These are phyloP conservation scores for Leptopilina boulardi DNA, from an alignment of 1,140 invertebrate genomes.

Conservation along the genomic window DNA sequence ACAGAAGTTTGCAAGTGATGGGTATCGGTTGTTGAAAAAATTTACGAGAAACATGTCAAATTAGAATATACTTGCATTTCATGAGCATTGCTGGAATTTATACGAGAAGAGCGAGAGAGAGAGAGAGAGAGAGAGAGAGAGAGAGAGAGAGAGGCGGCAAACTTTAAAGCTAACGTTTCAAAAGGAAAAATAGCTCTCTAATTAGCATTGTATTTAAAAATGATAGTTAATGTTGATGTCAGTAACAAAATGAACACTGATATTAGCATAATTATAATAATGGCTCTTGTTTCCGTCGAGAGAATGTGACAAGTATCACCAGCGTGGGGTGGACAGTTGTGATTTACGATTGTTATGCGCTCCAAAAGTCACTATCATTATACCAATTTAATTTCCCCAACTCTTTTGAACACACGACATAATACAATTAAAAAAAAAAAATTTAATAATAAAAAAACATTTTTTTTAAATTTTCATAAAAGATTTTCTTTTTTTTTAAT, in stretches of 20 bases:
- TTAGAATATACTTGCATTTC: background rate
- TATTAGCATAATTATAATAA: constrained; percentile 27
- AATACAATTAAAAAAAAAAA: background rate
- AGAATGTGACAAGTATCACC: constrained; percentile 25
- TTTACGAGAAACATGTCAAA: background rate
- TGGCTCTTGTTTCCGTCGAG: background rate
- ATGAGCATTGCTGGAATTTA: background rate
- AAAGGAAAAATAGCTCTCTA: background rate
- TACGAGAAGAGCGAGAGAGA: background rate
- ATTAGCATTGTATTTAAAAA: background rate
- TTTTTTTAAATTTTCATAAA: too few species aligned
- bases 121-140: too few species aligned
- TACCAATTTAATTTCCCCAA: background rate
- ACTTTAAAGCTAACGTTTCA: background rate
- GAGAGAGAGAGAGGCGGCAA: background rate
- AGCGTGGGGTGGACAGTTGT: background rate
- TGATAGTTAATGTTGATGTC: constrained; percentile 6
- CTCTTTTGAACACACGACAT: background rate
- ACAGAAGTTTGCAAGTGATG: background rate
- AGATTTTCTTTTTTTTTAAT: too few species aligned
- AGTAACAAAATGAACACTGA: background rate
- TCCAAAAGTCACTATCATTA: background rate
- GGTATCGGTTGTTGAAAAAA: background rate
- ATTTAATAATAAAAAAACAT: too few species aligned
- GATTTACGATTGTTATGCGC: constrained; percentile 2